Evolutionary conservation across 2,113 vertebrate species (phyloP).

Genomic region (Reinhardtius hippoglossoides): DNA sequence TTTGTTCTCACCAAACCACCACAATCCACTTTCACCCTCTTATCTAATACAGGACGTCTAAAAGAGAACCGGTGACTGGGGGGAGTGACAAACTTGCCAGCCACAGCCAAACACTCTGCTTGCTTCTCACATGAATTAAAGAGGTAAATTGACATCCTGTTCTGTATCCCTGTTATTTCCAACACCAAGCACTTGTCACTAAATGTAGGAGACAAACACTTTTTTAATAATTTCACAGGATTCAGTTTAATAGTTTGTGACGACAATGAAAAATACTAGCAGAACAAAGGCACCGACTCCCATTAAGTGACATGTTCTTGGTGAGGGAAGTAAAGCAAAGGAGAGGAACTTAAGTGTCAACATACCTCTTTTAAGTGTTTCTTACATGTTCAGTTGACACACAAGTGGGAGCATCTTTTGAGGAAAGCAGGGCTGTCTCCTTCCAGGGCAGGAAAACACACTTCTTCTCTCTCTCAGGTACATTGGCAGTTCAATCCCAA

Average conservation of each 20-base stretch:
- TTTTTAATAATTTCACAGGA: not conserved
- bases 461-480: constrained; percentile 31
- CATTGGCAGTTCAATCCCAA: constrained; percentile 29
- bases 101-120: not conserved
- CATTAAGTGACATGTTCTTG: constrained; percentile 12
- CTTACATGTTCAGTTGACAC: not conserved
- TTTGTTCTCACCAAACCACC: not conserved
- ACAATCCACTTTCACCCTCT: not conserved
- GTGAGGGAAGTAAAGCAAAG: not conserved
- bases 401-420: constrained; percentile 60
- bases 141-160: constrained; percentile 11
- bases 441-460: constrained; percentile 60
- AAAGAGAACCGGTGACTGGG: not conserved
- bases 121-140: constrained; percentile 7
- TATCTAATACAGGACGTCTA: not conserved
- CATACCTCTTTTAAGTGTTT: constrained; percentile 6
- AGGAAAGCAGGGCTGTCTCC: not conserved
- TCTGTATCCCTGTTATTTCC: not conserved
- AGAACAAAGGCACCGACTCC: constrained; percentile 43
- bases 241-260: constrained; percentile 17
- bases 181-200: constrained; percentile 19
- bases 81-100: constrained; percentile 8
- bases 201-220: constrained; percentile 7
- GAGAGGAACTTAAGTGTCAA: not conserved
- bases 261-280: not conserved